Base-by-base conservation (phyloP, 2,113 vertebrate genomes). In the Gopherus flavomarginatus region DNA sequence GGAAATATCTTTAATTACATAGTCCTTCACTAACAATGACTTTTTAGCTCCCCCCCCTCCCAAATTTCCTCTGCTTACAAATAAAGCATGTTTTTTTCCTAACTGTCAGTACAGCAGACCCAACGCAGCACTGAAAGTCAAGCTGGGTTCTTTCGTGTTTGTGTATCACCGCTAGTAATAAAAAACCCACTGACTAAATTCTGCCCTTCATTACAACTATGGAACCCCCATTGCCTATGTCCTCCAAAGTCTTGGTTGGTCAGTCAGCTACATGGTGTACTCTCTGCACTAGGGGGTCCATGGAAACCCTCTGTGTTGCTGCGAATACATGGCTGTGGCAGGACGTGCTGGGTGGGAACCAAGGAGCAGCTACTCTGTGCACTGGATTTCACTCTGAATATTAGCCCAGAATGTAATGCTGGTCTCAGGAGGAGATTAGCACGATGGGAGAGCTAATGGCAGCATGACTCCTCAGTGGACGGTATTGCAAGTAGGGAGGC, bases 201-300 rank as follows among this genome's bases (percentile, higher is more conserved):
- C 31, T 90, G 49, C 26, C 49, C 11, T 1, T 1, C 3, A 3
- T 27, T 44, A 44, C 22, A 75, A 42, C 38, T 24, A 2, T 0
- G 49, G 52, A 50, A 35, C 85, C 44, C 53, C 8, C 78, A 59
- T 27, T 52, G n/a, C 2, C 24, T 26, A 44, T 27, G 3, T 77
- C 38, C n/a, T 21, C 47, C 59, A 52, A 77, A 26, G 38, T 24
- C 44, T 78, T 3, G 12, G 29, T 22, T 14, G 77, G 90, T 31
- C 14, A 2, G 27, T 13, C 26, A 57, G 38, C 81, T 27, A 38
- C 53, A 11, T 10, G 54, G 14, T 16, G 24, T 44, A 44, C 44
- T 24, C 5, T 42, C 21, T 44, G 53, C 38, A 21, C 31, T 3
- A 24, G 12, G 57, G 53, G 72, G 5, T 8, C 10, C 35, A 47